Conservation (phyloP, 2,113 vertebrate species). For the Prinia subflava region DNA sequence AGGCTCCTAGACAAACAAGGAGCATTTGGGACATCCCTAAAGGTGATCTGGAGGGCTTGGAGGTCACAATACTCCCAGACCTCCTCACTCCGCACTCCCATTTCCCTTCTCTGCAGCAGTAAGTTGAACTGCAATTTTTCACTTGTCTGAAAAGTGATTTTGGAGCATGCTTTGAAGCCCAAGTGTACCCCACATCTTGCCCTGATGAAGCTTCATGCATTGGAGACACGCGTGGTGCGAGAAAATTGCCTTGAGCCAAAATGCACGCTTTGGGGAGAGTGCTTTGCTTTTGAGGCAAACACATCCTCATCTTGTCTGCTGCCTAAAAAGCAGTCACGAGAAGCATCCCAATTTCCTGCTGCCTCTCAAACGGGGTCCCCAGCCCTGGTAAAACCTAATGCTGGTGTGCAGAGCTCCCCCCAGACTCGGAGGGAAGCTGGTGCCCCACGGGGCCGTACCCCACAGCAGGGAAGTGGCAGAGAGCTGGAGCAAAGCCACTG, state of each 20-base stretch:
- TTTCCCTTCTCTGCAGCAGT: neutral
- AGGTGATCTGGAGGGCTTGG: neutral
- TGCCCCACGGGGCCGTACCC: rapidly evolving
- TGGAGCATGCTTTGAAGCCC: neutral
- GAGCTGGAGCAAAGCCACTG: neutral
- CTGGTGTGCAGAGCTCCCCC: neutral
- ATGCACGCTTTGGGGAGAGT: neutral
- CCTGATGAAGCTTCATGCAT: neutral
- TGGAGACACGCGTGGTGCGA: rapidly evolving
- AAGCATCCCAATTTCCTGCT: neutral
- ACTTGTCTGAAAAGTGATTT: neutral
- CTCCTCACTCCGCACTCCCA: neutral
- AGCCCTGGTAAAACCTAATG: neutral
- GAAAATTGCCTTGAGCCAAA: neutral
- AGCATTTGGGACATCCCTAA: neutral
- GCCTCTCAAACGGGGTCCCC: neutral
- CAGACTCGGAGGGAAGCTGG: neutral
- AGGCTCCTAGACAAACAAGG: neutral
- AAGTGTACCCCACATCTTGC: neutral
- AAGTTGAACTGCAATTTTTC: neutral
- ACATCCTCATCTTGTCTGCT: neutral
- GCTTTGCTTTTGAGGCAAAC: neutral
- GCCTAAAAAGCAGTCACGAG: neutral
- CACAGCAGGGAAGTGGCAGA: rapidly evolving
- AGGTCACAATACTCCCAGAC: neutral